These are phyloP conservation scores for Parauchenoglanis punctatus DNA, from an alignment of 2,797 vertebrate genomes.

Conservation along the genomic window DNA sequence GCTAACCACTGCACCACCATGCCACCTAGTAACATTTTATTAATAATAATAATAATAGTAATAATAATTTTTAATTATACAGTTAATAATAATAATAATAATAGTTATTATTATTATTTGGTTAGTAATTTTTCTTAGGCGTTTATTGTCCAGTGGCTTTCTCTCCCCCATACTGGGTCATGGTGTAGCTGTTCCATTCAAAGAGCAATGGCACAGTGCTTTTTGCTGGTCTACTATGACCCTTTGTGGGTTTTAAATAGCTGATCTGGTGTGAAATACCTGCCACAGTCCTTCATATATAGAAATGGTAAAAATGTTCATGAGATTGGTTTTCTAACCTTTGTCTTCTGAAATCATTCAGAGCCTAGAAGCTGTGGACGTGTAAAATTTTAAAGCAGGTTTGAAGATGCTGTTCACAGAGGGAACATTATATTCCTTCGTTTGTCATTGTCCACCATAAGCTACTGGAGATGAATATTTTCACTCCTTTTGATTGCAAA, in stretches of 20 bases:
- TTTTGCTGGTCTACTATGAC: not conserved
- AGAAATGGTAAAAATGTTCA: not conserved
- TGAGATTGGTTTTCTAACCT: not conserved
- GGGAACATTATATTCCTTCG: not conserved
- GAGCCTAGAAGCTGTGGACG: not conserved
- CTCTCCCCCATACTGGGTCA: not conserved
- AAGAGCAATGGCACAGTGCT: not conserved
- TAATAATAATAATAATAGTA: no score
- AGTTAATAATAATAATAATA: not conserved
- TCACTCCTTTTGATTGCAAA: not conserved
- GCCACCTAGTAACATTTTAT: no score
- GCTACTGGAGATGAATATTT: no score
- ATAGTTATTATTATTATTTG: not conserved
- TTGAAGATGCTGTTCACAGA: not conserved
- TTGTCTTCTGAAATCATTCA: not conserved
- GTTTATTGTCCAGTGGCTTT: not conserved
- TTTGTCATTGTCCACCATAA: not conserved
- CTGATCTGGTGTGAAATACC: not conserved
- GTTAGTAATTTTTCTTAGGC: not conserved
- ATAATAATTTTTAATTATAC: no score
- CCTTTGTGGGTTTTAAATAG: not conserved
- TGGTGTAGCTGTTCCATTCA: not conserved
- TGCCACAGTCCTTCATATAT: not conserved
- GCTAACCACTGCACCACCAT: no score
- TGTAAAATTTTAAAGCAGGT: not conserved